These are phyloP conservation scores for Lethenteron camtschaticum DNA, from an alignment of 2,113 vertebrate genomes.

Conservation along the genomic window DNA sequence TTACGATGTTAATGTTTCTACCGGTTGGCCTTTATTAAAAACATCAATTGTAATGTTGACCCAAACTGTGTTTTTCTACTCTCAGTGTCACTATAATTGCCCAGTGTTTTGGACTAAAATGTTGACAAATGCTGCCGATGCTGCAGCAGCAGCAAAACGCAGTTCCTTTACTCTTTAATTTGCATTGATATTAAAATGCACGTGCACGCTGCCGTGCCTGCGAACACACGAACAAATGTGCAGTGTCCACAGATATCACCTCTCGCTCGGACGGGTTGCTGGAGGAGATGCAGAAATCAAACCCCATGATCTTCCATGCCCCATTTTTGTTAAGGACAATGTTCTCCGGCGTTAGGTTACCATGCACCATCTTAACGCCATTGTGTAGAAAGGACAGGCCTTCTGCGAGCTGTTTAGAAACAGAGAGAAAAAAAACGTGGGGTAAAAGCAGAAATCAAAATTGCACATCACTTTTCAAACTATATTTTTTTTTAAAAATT, in stretches of 20 bases:
- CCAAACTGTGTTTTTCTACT: too few relatives aligned
- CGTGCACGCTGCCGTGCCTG: too few relatives aligned
- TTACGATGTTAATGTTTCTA: too few relatives aligned
- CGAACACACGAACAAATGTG: not conserved
- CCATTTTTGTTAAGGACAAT: conserved; percentile 94
- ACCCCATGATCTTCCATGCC: conserved; percentile 98
- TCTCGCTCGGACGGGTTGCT: conserved; percentile 68
- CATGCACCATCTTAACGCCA: conserved; percentile 94
- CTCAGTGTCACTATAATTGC: too few relatives aligned
- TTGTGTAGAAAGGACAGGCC: conserved; percentile 86
- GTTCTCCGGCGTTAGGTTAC: conserved; percentile 74
- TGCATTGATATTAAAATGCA: too few relatives aligned
- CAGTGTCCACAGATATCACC: conserved; percentile 22
- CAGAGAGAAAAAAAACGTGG: not conserved
- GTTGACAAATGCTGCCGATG: not conserved
- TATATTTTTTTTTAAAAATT: not conserved
- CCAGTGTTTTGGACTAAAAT: too few relatives aligned
- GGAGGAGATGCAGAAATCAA: conserved; percentile 83
- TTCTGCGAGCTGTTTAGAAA: conserved; percentile 52
- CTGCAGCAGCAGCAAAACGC: not conserved
- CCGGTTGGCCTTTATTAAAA: too few relatives aligned
- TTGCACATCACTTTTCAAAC: not conserved
- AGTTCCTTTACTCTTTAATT: not conserved
- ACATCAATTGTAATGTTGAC: too few relatives aligned
- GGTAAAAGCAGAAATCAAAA: not conserved